Evolutionary conservation across 2,888 invertebrate species (phyloP).

Genomic region (Drosophila longiperda): DNA sequence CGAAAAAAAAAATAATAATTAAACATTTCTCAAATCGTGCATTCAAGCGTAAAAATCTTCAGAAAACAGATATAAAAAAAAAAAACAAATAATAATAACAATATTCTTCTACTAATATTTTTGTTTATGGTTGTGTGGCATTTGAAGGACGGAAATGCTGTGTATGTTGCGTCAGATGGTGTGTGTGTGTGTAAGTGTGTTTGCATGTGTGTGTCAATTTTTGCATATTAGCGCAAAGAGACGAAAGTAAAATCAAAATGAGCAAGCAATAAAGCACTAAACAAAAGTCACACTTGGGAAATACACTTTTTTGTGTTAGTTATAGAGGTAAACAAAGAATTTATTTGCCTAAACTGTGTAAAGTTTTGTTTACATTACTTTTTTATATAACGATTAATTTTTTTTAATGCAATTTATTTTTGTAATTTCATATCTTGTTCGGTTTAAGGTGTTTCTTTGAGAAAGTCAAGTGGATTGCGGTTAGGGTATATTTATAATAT

Average conservation of each 20-base stretch:
- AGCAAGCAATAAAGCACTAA: slow-evolving; percentile 8
- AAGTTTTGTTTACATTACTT: not conserved
- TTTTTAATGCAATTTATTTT: not conserved
- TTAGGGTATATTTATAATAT: slow-evolving; percentile 46
- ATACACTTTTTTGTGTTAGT: slow-evolving; percentile 20
- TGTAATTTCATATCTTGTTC: not conserved
- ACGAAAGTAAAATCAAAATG: slow-evolving; percentile 50
- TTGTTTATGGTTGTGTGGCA: slow-evolving; percentile 52
- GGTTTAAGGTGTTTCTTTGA: not conserved
- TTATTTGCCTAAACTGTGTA: not conserved
- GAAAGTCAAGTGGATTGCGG: not conserved
- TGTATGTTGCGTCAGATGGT: slow-evolving; percentile 18
- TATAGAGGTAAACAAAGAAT: not conserved
- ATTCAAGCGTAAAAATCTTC: slow-evolving; percentile 50
- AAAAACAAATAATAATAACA: slow-evolving; percentile 40
- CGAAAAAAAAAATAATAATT: slow-evolving; percentile 2
- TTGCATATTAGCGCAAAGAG: slow-evolving; percentile 72
- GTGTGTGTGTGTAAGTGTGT: not conserved
- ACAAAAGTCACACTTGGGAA: not conserved
- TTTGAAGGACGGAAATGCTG: slow-evolving; percentile 76
- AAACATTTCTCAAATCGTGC: slow-evolving; percentile 56
- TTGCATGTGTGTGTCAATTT: slow-evolving; percentile 49
- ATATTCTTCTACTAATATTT: slow-evolving; percentile 47
- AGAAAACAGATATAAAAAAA: slow-evolving; percentile 13
- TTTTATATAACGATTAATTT: not conserved